Conservation (phyloP, 2,888 invertebrate species). For the Agonopterix subpropinquella region DNA sequence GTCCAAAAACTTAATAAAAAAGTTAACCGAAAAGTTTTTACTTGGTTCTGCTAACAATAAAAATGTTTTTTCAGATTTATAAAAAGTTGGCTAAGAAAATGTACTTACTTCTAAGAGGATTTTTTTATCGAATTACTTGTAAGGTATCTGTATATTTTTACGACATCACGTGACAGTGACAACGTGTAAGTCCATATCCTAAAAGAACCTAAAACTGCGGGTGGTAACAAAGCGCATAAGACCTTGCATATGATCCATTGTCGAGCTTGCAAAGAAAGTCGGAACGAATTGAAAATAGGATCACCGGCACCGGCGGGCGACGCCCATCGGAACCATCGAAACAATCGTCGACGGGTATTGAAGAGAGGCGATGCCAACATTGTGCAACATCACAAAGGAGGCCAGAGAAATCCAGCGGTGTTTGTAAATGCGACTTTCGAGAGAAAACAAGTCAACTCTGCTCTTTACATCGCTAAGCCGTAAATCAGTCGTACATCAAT, state of each 20-base stretch:
- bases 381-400: slow-evolving; percentile 68
- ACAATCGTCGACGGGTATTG: slow-evolving; percentile 53
- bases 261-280: slow-evolving; percentile 55
- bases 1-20: too few species aligned
- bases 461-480: slow-evolving; percentile 32
- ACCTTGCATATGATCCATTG: slow-evolving; percentile 35
- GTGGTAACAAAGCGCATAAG: slow-evolving; percentile 4
- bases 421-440: slow-evolving; percentile 51
- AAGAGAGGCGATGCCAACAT: slow-evolving; percentile 50
- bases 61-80: too few species aligned
- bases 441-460: slow-evolving; percentile 47
- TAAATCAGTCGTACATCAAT: slow-evolving; percentile 59
- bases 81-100: too few species aligned
- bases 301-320: slow-evolving; percentile 51
- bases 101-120: too few species aligned
- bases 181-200: neutral
- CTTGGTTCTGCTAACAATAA: too few species aligned
- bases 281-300: slow-evolving; percentile 70
- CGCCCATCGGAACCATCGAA: slow-evolving; percentile 59
- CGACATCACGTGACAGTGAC: too few species aligned
- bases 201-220: slow-evolving; percentile 5
- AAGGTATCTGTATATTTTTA: too few species aligned
- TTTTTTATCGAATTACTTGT: too few species aligned
- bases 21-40: too few species aligned
- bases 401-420: slow-evolving; percentile 57